Evolutionary conservation across 2,888 invertebrate species (phyloP), one percentile per base, ranked within the genome.

Genomic region (Drosophila borealis): DNA sequence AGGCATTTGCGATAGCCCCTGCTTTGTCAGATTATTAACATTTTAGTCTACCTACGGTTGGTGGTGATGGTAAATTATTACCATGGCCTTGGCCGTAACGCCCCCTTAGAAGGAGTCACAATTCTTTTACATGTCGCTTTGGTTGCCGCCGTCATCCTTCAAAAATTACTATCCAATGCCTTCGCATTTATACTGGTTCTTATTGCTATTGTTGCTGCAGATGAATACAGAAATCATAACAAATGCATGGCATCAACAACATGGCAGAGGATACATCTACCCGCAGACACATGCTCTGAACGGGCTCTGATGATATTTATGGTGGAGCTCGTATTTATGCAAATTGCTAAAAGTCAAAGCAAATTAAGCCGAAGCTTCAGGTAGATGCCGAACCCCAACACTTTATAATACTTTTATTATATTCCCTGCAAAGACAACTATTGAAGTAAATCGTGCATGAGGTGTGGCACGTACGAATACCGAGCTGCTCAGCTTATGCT

Each of bases 261-360:
- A 50, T 51, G 64, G 67, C 54, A 50, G 33, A 70, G 50, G 44
- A 39, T 49, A 37, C 55, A 55, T 21, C 37, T 57, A 62, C 41
- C 41, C 49, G 41, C 14, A 64, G 33, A 56, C 21, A 34, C 21
- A 41, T 51, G 51, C 37, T 46, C 55, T 48, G 65, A 44, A 53
- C 64, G 19, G 53, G 42, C 42, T 49, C 57, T 17, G 39, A 29
- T 34, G 49, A 66, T 70, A 80, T 78, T 79, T 81, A 67, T 77
- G 62, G 59, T 61, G 61, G 37, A 62, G 53, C 57, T 73, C 77
- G 86, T 88, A 88, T 88, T 89, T 89, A 89, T 88, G 88, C 80
- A 88, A 86, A 89, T 89, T 89, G 80, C 81, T 74, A 81, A 84
- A 80, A 88, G 89, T 89, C 89, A 89, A 88, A 80, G 80, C 82